Conservation (phyloP, 2,113 vertebrate species). For the Shinisaurus crocodilurus region DNA sequence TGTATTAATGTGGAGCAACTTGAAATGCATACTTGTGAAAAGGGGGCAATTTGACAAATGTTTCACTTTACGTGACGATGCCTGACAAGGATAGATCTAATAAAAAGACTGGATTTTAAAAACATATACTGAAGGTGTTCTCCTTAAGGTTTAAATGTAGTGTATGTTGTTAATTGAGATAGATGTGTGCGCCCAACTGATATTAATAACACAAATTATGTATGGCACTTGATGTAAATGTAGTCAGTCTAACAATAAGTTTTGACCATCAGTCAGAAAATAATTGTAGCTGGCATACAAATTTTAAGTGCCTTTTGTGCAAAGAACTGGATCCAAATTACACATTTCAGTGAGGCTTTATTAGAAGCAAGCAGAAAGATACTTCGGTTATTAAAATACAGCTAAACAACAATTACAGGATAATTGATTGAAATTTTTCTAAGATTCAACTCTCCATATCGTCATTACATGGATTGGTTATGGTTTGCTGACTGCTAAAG, state of each 20-base stretch:
- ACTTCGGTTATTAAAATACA: slow-evolving; percentile 45
- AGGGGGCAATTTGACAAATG: background rate
- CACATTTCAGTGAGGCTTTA: slow-evolving; percentile 30
- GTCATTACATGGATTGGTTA: slow-evolving; percentile 50
- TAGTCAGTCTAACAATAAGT: slow-evolving; percentile 46
- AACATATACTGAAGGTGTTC: background rate
- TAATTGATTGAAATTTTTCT: slow-evolving; percentile 59
- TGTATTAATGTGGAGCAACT: background rate
- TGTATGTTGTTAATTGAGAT: slow-evolving; percentile 28
- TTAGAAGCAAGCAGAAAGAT: slow-evolving; percentile 19
- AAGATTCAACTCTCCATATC: slow-evolving; percentile 31
- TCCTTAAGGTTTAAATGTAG: background rate
- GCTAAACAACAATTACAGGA: slow-evolving; percentile 53
- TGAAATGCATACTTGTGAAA: background rate
- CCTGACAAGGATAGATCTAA: background rate
- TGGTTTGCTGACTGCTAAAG: slow-evolving; percentile 29
- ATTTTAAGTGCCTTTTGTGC: slow-evolving; percentile 12
- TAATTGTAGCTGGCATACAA: slow-evolving; percentile 24
- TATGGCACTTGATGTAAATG: slow-evolving; percentile 39
- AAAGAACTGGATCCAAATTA: slow-evolving; percentile 50
- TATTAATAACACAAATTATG: slow-evolving; percentile 60
- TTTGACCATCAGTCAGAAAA: slow-evolving; percentile 42
- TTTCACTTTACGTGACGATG: background rate
- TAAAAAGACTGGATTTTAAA: background rate
- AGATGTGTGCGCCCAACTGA: slow-evolving; percentile 27